A percentile compares a stretch with the other conserved stretches of the same genome.
Conservation (phyloP, 2,797 vertebrate species). For the Sylvia borin region DNA sequence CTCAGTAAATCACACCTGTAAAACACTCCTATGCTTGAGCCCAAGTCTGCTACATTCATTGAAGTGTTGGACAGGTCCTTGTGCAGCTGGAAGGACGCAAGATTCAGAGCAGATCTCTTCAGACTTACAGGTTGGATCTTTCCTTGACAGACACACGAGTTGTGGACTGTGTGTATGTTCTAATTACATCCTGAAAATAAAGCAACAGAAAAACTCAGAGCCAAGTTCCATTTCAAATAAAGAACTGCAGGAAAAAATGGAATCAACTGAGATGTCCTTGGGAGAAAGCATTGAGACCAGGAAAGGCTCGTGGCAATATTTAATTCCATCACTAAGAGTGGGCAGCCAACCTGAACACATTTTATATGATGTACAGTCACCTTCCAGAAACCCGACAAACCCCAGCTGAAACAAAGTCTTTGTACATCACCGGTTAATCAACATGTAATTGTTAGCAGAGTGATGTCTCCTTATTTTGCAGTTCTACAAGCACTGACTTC, state of each 20-base stretch:
- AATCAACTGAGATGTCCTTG: not conserved
- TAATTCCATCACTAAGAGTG: not conserved
- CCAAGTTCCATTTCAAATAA: not conserved
- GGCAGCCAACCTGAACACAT: not conserved
- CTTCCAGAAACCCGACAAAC: not conserved
- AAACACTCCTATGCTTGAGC: not conserved
- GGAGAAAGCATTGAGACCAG: not conserved
- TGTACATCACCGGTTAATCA: not conserved
- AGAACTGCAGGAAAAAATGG: not conserved
- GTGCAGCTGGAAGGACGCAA: not conserved
- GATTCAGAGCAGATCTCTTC: not conserved
- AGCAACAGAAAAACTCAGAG: not conserved
- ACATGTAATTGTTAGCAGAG: not conserved
- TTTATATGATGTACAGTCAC: fast-evolving
- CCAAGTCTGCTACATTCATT: not conserved
- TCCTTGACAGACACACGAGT: conserved; percentile 72
- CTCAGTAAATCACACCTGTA: not conserved
- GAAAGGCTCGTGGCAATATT: not conserved
- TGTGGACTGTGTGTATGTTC: conserved; percentile 78
- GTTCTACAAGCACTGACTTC: not conserved
- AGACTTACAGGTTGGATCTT: conserved; percentile 85
- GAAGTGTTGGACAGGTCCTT: not conserved
- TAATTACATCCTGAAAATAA: conserved; percentile 78
- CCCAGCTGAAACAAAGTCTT: not conserved
- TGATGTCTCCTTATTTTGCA: not conserved